phyloP scores from a whole-genome alignment of 2,113 vertebrate genomes.

The Nematolebias whitei region DNA sequence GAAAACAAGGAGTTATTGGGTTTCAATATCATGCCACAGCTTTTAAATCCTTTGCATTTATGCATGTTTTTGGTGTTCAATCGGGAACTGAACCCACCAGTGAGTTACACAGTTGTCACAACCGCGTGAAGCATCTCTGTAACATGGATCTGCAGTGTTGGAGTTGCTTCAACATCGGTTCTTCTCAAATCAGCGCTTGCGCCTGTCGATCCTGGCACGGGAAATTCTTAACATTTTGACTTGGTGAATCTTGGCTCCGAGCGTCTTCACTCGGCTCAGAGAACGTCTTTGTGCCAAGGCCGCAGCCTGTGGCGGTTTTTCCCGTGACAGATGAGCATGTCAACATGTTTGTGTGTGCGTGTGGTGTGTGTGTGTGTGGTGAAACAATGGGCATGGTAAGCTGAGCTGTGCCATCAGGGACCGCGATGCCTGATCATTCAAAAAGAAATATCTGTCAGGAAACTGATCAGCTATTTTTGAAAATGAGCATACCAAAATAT shows the following conservation, averaged over 20 bases:
- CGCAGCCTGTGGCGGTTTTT: conserved; percentile 79
- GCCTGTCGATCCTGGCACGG: conserved; percentile 77
- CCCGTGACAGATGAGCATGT: conserved; percentile 82
- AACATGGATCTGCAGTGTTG: conserved; percentile 30
- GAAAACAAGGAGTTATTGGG: not conserved
- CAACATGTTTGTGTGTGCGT: conserved; percentile 67
- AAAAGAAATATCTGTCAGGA: conserved; percentile 27
- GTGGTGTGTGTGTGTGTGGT: conserved; percentile 27
- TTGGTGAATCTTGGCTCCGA: conserved; percentile 79
- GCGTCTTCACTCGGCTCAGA: conserved; percentile 76
- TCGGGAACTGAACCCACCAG: conserved; percentile 1
- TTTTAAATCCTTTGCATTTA: not conserved
- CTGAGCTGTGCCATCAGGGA: conserved; percentile 59
- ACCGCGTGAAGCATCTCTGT: conserved; percentile 16
- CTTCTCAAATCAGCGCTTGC: conserved; percentile 75
- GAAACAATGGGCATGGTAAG: conserved; percentile 69
- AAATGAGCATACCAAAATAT: too few relatives aligned
- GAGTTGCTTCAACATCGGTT: conserved; percentile 68
- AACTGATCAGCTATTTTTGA: conserved; percentile 30
- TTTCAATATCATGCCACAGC: not conserved
- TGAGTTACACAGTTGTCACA: conserved; percentile 25
- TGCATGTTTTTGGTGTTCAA: conserved; percentile 1
- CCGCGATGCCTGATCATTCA: conserved; percentile 38
- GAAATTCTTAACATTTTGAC: conserved; percentile 82
- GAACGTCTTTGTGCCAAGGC: conserved; percentile 82